Evolutionary conservation across 2,888 invertebrate species (phyloP), one percentile per base, ranked within the genome.

Genomic region (Cataglyphis altisquamis): DNA sequence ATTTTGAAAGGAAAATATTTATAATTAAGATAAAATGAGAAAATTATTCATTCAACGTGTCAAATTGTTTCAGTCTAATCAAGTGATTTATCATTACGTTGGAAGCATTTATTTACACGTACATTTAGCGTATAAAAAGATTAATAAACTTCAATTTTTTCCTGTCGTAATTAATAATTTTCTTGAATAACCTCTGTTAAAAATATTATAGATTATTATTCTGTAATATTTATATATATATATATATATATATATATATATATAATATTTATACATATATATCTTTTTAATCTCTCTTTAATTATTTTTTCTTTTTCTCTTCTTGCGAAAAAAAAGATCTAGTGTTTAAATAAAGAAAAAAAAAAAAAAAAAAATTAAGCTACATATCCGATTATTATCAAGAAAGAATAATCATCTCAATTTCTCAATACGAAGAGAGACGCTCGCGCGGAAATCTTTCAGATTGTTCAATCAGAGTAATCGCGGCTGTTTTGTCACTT

Each of bases 401-500:
- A 75, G 9, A 64, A 75, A 18, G 12, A 64, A 29, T n/a, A 18
- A 66, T 52, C 75, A 52, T 73, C 29, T 55, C n/a, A 41, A 57
- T 6, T 6, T 32, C 6, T 6, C 32, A 6, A 6, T 57, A 15
- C 68, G 21, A 21, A 80, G 60, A n/a, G 36, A 45, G 67, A 29
- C 21, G 18, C 41, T 68, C n/a, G 78, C 78, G 36, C 70, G 78
- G 78, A 80, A 70, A 70, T 80, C 60, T 80, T 78, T 60, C 70
- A 68, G 68, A 21, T 21, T 68, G 32, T 41, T 60, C 70, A 60
- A 62, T 68, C 78, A n/a, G n/a, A 52, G 45, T 80, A 80, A 80
- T 68, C 78, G 70, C 78, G 78, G 70, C 21, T 60, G 12, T 68
- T 80, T 70, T 70, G 78, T 60, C 70, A 80, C 68, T 80, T 80